Evolutionary conservation across 2,888 invertebrate species (phyloP), one percentile per base, ranked within the genome.

Genomic region (Arge pagana): DNA sequence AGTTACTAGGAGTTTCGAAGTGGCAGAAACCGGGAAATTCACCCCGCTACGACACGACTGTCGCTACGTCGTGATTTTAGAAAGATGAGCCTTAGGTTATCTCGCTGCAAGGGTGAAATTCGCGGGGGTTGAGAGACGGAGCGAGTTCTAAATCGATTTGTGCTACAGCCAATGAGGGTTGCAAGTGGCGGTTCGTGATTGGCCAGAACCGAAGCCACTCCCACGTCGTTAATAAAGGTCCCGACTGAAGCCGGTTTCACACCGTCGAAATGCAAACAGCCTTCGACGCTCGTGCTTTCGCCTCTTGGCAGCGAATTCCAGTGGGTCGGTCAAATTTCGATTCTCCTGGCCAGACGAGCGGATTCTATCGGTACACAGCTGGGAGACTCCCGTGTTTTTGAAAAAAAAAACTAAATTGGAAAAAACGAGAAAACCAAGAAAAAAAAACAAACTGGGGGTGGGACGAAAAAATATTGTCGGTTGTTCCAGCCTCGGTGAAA

Each of bases 141-240:
- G 63, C 66, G 61, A 71, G 68, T 70, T 67, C 65, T 72, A 74
- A 75, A 76, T 76, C 76, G 76, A 76, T 75, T 74, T 69, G 58
- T 62, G 62, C 59, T 50, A 59, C 61, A 60, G 74, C 76, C 76
- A 75, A 75, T 75, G 71, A 74, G 66, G 62, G 58, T 53, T 55
- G 61, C 55, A 71, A 71, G 71, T 69, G 63, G 64, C 60, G 70
- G 59, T 52, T 57, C 63, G 63, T 63, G 67, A 75, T 76, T 75
- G 76, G 76, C 72, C 53, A 56, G 52, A 41, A 53, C 57, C 35
- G 48, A 65, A 54, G 66, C 73, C 75, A 73, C 76, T 70, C 76
- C 76, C 72, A 67, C 66, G 52, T 60, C 62, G 65, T 64, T 68
- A 66, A 66, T 59, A 62, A 65, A 61, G 61, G 54, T 56, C 56